phyloP scores from a whole-genome alignment of 2,113 vertebrate genomes.

The Helogale parvula region DNA sequence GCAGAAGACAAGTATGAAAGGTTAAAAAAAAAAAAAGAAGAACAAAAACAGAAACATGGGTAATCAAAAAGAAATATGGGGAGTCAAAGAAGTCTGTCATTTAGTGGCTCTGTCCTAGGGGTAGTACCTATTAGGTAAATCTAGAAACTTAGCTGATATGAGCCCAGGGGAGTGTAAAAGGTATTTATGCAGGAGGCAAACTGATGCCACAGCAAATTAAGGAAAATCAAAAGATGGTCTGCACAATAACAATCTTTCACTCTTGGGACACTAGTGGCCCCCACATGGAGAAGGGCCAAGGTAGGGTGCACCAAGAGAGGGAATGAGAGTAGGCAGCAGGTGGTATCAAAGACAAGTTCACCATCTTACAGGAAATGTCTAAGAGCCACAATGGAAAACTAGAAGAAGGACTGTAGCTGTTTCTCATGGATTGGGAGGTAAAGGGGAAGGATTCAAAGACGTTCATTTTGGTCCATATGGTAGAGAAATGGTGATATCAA shows the following conservation, averaged over 20 bases:
- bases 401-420: not conserved
- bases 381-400: not conserved
- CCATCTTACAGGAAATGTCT: not conserved
- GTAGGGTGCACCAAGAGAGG: not conserved
- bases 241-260: not conserved
- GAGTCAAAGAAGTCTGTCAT: not conserved
- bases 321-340: not conserved
- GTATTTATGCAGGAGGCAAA: constrained; percentile 26
- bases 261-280: not conserved
- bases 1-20: not conserved
- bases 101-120: not conserved
- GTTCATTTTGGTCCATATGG: not conserved
- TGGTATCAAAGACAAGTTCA: constrained; percentile 31
- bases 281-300: not conserved
- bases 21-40: not conserved
- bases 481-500: not conserved
- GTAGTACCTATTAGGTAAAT: not conserved
- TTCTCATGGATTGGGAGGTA: not conserved
- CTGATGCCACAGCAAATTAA: not conserved
- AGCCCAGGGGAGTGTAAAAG: not conserved
- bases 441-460: not conserved
- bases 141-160: not conserved
- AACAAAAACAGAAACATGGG: not conserved
- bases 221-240: constrained; percentile 37
- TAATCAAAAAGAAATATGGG: not conserved